These are phyloP conservation scores for Ischnura elegans DNA, from an alignment of 2,888 invertebrate species.

Conservation along the genomic window DNA sequence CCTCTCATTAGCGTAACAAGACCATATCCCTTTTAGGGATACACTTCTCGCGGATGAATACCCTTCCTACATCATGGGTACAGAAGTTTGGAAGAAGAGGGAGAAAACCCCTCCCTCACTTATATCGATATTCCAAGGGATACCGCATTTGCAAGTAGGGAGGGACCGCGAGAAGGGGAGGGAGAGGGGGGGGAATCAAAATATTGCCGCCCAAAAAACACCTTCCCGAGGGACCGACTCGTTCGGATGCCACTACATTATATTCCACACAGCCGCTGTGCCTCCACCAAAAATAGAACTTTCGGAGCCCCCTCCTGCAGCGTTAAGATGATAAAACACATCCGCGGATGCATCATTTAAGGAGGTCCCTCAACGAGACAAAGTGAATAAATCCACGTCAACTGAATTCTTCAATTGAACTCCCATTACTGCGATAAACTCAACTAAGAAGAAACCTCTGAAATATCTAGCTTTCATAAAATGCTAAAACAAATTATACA, in stretches of 20 bases:
- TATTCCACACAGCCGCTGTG: conserved; percentile 1
- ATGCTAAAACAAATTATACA: too few relatives aligned
- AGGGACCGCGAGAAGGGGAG: neutral
- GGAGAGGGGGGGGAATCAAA: neutral
- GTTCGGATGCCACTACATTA: conserved; percentile 14
- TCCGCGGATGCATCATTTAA: neutral
- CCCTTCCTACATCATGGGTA: neutral
- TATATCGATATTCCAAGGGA: conserved; percentile 30
- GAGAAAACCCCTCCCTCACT: neutral
- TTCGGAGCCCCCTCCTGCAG: neutral
- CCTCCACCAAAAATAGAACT: neutral
- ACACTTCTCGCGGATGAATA: neutral
- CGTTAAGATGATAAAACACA: neutral
- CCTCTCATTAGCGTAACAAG: too few relatives aligned
- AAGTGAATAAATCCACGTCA: too few relatives aligned
- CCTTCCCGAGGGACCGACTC: neutral
- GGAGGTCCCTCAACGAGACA: too few relatives aligned
- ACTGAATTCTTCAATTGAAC: too few relatives aligned
- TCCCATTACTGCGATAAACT: too few relatives aligned
- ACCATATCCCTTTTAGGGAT: neutral
- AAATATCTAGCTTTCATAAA: too few relatives aligned
- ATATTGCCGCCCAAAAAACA: neutral
- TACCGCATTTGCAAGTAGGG: neutral
- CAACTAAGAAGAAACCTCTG: too few relatives aligned
- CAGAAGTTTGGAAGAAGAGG: neutral